These are phyloP conservation scores for Stenolophus ochropezus DNA, from an alignment of 2,888 invertebrate species.

Conservation along the genomic window DNA sequence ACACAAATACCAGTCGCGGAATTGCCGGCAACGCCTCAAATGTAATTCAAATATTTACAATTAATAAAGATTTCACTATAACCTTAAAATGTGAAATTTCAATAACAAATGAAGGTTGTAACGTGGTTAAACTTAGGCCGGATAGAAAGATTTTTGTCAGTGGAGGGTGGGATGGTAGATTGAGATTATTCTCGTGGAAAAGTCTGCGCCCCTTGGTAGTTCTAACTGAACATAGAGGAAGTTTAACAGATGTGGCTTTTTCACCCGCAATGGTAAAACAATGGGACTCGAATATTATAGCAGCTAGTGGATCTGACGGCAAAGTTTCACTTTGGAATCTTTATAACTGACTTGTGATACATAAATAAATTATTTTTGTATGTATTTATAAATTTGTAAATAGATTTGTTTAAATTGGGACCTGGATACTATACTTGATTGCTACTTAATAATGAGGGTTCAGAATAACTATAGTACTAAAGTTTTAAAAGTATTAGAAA, in stretches of 20 bases:
- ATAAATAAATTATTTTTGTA: slow-evolving; percentile 54
- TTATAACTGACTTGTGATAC: slow-evolving; percentile 75
- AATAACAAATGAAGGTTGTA: slow-evolving; percentile 85
- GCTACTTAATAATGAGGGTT: too few species aligned
- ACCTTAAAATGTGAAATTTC: slow-evolving; percentile 78
- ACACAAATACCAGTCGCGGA: slow-evolving; percentile 79
- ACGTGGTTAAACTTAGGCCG: slow-evolving; percentile 79
- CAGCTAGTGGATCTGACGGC: slow-evolving; percentile 84
- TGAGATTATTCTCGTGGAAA: slow-evolving; percentile 87
- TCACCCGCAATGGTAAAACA: slow-evolving; percentile 79
- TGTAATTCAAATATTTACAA: slow-evolving; percentile 76
- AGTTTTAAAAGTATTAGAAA: too few species aligned
- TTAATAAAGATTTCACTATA: slow-evolving; percentile 76
- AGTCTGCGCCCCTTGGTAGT: slow-evolving; percentile 83
- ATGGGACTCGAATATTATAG: slow-evolving; percentile 87
- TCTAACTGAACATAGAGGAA: slow-evolving; percentile 82
- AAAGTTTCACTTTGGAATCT: slow-evolving; percentile 87
- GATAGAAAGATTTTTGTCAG: slow-evolving; percentile 84
- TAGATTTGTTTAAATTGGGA: slow-evolving; percentile 8
- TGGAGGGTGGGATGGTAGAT: slow-evolving; percentile 86
- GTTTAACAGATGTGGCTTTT: slow-evolving; percentile 83
- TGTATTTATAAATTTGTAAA: slow-evolving; percentile 29
- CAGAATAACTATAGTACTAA: too few species aligned
- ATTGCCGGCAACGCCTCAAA: slow-evolving; percentile 81
- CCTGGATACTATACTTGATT: slow-evolving; percentile 21